These are phyloP conservation scores for Cremastobaeus sp. DNA, from an alignment of 2,888 invertebrate species.

Conservation along the genomic window DNA sequence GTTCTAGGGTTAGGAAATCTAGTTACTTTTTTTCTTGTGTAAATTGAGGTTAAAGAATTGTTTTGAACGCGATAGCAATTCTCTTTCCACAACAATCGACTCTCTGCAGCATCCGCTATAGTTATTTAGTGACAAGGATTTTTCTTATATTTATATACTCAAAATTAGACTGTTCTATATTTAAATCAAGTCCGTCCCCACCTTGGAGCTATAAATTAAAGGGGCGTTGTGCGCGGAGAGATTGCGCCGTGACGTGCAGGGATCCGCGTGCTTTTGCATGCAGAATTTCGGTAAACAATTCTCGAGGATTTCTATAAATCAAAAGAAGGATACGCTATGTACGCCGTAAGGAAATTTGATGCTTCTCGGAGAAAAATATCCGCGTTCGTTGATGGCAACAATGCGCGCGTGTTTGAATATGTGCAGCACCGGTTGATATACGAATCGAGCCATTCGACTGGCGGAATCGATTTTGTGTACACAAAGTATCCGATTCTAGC, in stretches of 20 bases:
- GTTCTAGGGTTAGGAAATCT: too few relatives aligned
- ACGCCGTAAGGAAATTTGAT: constrained; percentile 1
- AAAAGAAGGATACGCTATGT: constrained; percentile 10
- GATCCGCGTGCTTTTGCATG: constrained; percentile 13
- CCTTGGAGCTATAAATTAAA: constrained; percentile 14
- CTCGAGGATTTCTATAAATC: constrained; percentile 12
- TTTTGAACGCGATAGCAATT: too few relatives aligned
- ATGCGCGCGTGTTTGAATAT: constrained; percentile 26
- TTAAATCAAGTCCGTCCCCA: constrained; percentile 16
- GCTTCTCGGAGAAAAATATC: constrained; percentile 18
- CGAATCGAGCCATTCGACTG: constrained; percentile 14
- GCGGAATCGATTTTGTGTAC: constrained; percentile 32
- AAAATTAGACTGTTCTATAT: constrained; percentile 31
- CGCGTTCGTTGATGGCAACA: constrained; percentile 13
- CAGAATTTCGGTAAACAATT: constrained; percentile 24
- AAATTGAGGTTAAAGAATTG: too few relatives aligned
- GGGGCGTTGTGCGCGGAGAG: constrained; percentile 24
- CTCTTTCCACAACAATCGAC: too few relatives aligned
- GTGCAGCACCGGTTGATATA: constrained; percentile 25
- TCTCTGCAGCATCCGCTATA: too few relatives aligned
- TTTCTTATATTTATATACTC: constrained; percentile 22
- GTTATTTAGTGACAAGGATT: too few relatives aligned
- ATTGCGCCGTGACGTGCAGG: constrained; percentile 10
- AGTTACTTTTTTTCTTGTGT: too few relatives aligned
- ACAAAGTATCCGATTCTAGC: too few relatives aligned